These are phyloP conservation scores for Falco punctatus DNA, from an alignment of 2,113 vertebrate species.

Conservation along the genomic window DNA sequence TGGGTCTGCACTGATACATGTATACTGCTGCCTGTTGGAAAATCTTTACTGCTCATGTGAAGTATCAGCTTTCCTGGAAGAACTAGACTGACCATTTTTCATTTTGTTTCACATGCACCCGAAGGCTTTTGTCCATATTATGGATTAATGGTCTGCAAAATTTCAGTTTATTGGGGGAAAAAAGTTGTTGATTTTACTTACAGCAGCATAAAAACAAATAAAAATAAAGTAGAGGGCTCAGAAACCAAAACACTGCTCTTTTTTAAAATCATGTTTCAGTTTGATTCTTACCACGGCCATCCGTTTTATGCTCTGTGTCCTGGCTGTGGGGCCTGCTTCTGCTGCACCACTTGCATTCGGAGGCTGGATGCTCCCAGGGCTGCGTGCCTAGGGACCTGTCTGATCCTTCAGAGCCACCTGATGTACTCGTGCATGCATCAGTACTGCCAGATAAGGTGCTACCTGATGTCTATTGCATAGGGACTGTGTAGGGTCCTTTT, in stretches of 20 bases:
- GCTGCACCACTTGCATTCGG: neutral
- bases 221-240: neutral
- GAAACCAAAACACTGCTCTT: neutral
- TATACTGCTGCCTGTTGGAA: constrained; percentile 21
- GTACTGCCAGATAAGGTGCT: neutral
- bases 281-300: neutral
- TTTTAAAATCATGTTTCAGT: neutral
- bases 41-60: constrained; percentile 50
- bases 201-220: constrained; percentile 38
- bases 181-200: constrained; percentile 65
- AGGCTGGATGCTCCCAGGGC: neutral
- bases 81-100: constrained; percentile 59
- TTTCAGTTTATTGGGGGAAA: constrained; percentile 63
- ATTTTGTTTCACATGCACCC: constrained; percentile 40
- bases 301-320: neutral
- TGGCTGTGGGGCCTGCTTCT: neutral
- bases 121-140: constrained; percentile 50
- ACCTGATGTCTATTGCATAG: rapidly evolving
- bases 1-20: constrained; percentile 5
- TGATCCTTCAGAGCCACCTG: neutral
- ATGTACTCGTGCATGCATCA: no score
- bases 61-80: constrained; percentile 58
- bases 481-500: neutral
- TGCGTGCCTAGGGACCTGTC: neutral
- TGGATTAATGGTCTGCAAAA: constrained; percentile 69